A percentile compares a stretch with the other conserved stretches of the same genome.
Evolutionary conservation across 2,888 invertebrate species (phyloP).

Genomic region (Alviniconcha strummeri): DNA sequence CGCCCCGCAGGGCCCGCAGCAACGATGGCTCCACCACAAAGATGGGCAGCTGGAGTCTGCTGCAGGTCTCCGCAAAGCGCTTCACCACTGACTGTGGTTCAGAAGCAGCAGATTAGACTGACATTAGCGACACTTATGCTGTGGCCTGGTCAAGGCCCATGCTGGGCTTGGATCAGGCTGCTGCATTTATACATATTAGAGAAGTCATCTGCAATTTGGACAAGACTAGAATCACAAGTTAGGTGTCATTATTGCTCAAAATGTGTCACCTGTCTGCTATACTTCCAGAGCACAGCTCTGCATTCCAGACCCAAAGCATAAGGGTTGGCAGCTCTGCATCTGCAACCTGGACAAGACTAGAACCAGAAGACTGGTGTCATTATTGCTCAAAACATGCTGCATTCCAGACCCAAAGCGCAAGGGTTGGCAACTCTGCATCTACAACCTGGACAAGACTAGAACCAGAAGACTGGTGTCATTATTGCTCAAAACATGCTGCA

Average conservation of each 20-base stretch:
- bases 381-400: not conserved
- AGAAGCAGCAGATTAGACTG: too few relatives aligned
- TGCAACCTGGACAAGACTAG: not conserved
- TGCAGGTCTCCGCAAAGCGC: slow-evolving; percentile 43
- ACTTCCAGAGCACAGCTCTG: too few relatives aligned
- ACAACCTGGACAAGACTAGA: not conserved
- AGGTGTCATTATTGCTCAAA: not conserved
- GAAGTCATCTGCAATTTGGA: too few relatives aligned
- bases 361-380: not conserved
- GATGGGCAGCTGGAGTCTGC: slow-evolving; percentile 44
- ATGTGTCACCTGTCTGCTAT: too few relatives aligned
- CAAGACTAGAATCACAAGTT: not conserved
- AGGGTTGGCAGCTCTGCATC: too few relatives aligned
- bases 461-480: not conserved
- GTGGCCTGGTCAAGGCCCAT: not conserved
- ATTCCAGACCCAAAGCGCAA: too few relatives aligned
- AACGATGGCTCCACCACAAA: slow-evolving; percentile 59
- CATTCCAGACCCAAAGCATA: too few relatives aligned
- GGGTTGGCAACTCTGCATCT: too few relatives aligned
- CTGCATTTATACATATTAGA: too few relatives aligned
- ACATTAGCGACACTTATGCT: too few relatives aligned
- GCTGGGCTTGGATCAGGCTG: too few relatives aligned
- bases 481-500: too few relatives aligned
- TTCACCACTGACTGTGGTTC: slow-evolving; percentile 42
- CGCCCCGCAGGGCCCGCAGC: slow-evolving; percentile 44